phyloP scores from a whole-genome alignment of 1,140 invertebrate species.

The Halesus radiatus region DNA sequence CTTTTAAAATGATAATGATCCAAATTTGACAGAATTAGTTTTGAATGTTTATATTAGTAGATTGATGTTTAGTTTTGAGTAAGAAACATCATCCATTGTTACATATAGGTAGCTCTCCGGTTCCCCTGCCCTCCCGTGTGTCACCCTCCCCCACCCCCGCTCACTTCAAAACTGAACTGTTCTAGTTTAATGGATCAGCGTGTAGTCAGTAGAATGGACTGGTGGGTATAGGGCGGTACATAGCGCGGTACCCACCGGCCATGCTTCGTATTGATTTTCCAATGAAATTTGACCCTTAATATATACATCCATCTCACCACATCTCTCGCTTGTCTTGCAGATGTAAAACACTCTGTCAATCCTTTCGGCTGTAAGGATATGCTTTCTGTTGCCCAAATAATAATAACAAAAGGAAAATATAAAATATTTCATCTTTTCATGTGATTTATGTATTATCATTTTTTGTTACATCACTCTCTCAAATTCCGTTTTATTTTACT shows the following conservation, averaged over 20 bases:
- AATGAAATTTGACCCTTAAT: slow-evolving; percentile 36
- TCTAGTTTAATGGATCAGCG: slow-evolving; percentile 53
- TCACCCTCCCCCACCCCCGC: neutral
- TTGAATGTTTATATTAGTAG: too few species aligned
- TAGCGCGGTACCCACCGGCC: neutral
- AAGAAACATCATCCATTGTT: too few species aligned
- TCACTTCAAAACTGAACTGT: slow-evolving; percentile 46
- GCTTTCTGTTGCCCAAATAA: too few species aligned
- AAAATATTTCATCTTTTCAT: too few species aligned
- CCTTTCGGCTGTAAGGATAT: neutral
- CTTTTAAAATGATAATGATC: too few species aligned
- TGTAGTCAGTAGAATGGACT: slow-evolving; percentile 35
- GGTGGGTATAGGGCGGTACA: neutral
- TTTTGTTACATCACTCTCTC: too few species aligned
- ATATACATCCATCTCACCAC: slow-evolving; percentile 19
- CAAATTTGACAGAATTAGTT: too few species aligned
- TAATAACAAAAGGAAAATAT: too few species aligned
- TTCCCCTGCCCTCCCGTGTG: neutral
- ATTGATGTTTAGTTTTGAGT: too few species aligned
- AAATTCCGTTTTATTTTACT: too few species aligned
- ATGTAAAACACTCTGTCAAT: slow-evolving; percentile 9
- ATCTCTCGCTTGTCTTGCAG: slow-evolving; percentile 23
- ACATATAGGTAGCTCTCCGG: too few species aligned
- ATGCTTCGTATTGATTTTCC: slow-evolving; percentile 15
- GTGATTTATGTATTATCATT: too few species aligned